Base-by-base conservation (phyloP, 37 sponge, comb jelly and placozoan species). In the Trichoplax adhaerens region DNA sequence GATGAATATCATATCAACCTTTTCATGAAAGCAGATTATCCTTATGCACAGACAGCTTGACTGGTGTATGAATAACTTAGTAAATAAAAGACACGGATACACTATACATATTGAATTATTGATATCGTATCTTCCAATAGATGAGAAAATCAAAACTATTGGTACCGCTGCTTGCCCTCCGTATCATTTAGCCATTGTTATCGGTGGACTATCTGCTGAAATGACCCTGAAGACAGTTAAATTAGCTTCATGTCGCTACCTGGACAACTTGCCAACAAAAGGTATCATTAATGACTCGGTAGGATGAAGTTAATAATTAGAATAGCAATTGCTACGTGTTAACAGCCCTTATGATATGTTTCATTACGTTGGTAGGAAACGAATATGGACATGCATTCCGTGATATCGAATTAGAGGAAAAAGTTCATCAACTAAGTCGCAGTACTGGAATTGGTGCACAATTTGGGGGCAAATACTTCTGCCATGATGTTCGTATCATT, bases 401-500 rank as follows among this genome's bases (percentile, higher is more conserved):
- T 48, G 81, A 80, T 65, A 3, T 80, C 69, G 69, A 74, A 5
- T 10, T 74, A 64, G 81, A 80, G 59, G 60, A 3, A 53, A 75
- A 75, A 75, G 81, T 76, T 5, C 68, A 67, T 48, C 50, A 68
- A 3, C 52, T 80, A 69, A 68, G 75, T 53, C 69, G 69, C 56
- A 56, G 52, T 51, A 65, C 57, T n/a, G 81, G 81, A 46, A 80
- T 80, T 66, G 81, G 81, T 54, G 81, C 81, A 62, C 81, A 80
- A 70, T 80, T 80, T 65, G 81, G 81, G 48, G 81, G 81, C 55
- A 80, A 80, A 63, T 80, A 80, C 70, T 80, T 80, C 74, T 80
- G 81, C 68, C 81, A 80, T 65, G 81, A 80, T 62, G 81, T 80
- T 4, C 64, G 81, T 1, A 75, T 80, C 1, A 60, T 80, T 3